Conservation (phyloP, 2,797 vertebrate species). For the Otus scops region DNA sequence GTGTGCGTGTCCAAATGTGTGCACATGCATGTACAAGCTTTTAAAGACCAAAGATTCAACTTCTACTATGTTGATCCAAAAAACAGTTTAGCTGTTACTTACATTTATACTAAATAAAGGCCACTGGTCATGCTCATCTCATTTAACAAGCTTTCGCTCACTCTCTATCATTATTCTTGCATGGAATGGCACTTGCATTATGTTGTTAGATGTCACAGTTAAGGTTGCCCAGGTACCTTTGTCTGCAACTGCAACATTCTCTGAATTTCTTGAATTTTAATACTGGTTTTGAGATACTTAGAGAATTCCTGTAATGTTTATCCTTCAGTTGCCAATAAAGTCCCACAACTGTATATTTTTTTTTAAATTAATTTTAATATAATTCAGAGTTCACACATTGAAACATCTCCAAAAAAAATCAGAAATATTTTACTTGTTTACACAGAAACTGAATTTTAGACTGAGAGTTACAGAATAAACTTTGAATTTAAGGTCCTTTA, state of each 20-base stretch:
- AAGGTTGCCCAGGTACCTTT: not conserved
- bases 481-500: not conserved
- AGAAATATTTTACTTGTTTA: not conserved
- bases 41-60: not conserved
- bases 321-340: not conserved
- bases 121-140: not conserved
- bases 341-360: not conserved
- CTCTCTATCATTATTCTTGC: not conserved
- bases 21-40: not conserved
- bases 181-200: not conserved
- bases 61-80: not conserved
- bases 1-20: accelerated
- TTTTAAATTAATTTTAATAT: not conserved
- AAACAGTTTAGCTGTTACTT: not conserved
- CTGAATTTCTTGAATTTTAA: not conserved
- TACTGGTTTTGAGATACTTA: not conserved
- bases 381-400: not conserved
- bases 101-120: not conserved
- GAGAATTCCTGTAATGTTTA: not conserved
- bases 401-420: not conserved
- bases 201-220: not conserved
- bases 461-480: not conserved
- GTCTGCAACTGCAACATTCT: not conserved
- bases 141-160: not conserved
- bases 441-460: not conserved